A percentile compares a stretch with the other conserved stretches of the same genome.
Conservation (phyloP, 92 coral and sea anemone species). For the Bergia puertoricense region DNA sequence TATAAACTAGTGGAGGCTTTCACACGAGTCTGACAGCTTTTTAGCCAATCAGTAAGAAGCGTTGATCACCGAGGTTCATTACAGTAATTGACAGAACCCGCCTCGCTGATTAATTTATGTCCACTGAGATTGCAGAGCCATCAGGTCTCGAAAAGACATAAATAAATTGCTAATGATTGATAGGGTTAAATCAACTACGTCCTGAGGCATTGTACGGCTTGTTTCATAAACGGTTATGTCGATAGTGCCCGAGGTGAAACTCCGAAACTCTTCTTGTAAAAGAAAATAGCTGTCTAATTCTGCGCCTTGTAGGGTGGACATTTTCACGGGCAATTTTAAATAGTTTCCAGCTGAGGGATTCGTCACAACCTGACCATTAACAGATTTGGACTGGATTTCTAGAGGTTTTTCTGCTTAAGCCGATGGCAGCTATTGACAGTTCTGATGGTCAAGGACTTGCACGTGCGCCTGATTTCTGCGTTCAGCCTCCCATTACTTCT, state of each 20-base stretch:
- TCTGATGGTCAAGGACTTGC: conserved; percentile 27
- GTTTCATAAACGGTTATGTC: conserved; percentile 19
- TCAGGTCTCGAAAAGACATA: conserved; percentile 81
- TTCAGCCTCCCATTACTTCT: conserved; percentile 37
- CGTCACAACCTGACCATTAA: conserved; percentile 8
- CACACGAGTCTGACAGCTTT: conserved; percentile 73
- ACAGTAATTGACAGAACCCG: conserved; percentile 80
- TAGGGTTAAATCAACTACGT: conserved; percentile 41
- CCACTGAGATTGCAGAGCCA: conserved; percentile 73
- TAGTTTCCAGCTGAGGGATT: conserved; percentile 33
- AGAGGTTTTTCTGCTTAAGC: conserved; percentile 5
- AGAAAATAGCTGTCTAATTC: conserved; percentile 2
- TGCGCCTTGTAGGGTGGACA: neutral
- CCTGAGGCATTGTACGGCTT: conserved; percentile 24
- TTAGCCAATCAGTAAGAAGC: conserved; percentile 63
- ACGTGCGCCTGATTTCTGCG: conserved; percentile 36
- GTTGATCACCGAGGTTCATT: conserved; percentile 63
- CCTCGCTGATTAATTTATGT: conserved; percentile 87
- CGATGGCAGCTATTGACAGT: conserved; percentile 38
- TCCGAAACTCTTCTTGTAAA: neutral
- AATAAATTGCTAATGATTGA: conserved; percentile 89
- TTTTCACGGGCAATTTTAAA: conserved; percentile 20
- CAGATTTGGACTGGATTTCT: conserved; percentile 11
- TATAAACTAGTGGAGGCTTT: conserved; percentile 60
- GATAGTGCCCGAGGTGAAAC: conserved; percentile 13